A percentile compares a stretch with the other conserved stretches of the same genome.
phyloP scores from a whole-genome alignment of 1,140 invertebrate genomes.

The Bombus difficillimus region DNA sequence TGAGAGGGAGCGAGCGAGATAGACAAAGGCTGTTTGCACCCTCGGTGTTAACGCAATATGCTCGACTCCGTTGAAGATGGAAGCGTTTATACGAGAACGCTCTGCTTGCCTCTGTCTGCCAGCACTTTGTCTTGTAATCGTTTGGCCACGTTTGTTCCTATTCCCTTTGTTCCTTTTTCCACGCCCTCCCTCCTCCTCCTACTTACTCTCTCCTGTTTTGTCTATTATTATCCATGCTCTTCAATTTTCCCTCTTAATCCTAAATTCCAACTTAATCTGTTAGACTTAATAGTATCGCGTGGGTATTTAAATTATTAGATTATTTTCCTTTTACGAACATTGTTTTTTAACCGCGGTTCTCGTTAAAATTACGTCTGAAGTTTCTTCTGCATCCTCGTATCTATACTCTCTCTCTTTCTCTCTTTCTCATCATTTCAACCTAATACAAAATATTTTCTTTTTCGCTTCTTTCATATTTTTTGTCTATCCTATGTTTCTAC shows the following conservation, averaged over 20 bases:
- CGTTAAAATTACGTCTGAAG: too few species aligned
- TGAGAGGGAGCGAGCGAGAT: constrained; percentile 46
- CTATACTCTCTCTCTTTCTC: too few species aligned
- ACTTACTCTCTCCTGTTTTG: too few species aligned
- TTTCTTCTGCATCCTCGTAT: not conserved
- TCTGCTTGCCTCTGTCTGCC: constrained; percentile 53
- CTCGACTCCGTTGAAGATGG: constrained; percentile 60
- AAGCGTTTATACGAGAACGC: constrained; percentile 65
- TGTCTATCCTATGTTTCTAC: too few species aligned
- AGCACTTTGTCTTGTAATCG: constrained; percentile 44
- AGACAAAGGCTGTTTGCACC: constrained; percentile 78
- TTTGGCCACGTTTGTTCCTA: constrained; percentile 36
- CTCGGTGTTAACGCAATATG: constrained; percentile 77
- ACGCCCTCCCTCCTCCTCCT: not conserved
- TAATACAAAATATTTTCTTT: too few species aligned
- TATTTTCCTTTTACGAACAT: not conserved
- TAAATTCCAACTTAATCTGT: not conserved
- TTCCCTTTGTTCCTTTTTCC: constrained; percentile 37
- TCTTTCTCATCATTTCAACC: not conserved
- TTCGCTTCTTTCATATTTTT: too few species aligned
- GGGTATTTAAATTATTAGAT: not conserved
- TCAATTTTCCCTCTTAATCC: not conserved
- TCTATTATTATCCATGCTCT: not conserved
- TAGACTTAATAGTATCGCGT: not conserved
- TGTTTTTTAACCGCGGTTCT: not conserved